Evolutionary conservation across 2,888 invertebrate species (phyloP), one percentile per base, ranked within the genome.

Genomic region (Phortica magna): DNA sequence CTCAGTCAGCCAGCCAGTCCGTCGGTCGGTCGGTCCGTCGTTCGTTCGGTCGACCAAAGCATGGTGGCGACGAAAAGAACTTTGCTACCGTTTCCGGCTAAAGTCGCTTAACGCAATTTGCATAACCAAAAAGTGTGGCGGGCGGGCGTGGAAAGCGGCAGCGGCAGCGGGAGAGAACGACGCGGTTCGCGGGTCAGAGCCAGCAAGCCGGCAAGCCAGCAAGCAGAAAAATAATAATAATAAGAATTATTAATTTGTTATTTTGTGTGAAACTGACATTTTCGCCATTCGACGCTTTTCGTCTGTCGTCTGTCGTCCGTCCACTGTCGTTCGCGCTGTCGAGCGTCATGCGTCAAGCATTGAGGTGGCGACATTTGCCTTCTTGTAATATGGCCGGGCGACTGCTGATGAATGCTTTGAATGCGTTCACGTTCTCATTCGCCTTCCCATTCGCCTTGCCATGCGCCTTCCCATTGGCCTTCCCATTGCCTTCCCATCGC

Each of bases 341-440:
- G n/a, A n/a, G n/a, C n/a, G n/a, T n/a, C n/a, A n/a, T n/a, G n/a
- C n/a, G n/a, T n/a, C n/a, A 73, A 65, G 75, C 73, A 75, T 73
- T 77, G 74, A 39, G 59, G 73, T 19, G 67, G 48, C 68, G 68
- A 73, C 76, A 68, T 53, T 67, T 65, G 73, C 68, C 43, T 68
- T 68, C 43, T 48, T 43, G 43, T 68, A 68, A 68, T 10, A 74
- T 70, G 74, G 7, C 22, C 55, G 41, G 39, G 55, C 71, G 39
- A 76, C 76, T 74, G 68, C 77, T 76, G 75, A 76, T 75, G 79
- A 77, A 80, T 78, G 14, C 14, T 2, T 48, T 48, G 4, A 12
- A 48, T 1, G 31, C 31, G 0, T 31, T 31, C 5, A 31, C 31
- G 31, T 31, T 53, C 14, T 7, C 55, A 74, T 75, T 61, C 22